A percentile compares a stretch with the other conserved stretches of the same genome.
phyloP scores from a whole-genome alignment of 2,888 invertebrate genomes.

The Eupelmus urozonus region DNA sequence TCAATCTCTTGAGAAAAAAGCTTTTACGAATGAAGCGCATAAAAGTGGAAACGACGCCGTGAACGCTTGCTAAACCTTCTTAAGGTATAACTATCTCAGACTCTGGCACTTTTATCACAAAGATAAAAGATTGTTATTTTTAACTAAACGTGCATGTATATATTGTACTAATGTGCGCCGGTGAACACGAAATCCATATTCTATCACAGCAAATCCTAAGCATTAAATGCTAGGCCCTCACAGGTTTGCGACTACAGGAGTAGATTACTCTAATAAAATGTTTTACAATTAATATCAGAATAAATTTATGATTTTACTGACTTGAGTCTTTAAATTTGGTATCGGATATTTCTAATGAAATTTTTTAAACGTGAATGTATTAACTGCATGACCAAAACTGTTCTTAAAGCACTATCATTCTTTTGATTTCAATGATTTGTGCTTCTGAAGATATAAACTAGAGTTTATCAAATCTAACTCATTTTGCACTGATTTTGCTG shows the following conservation, averaged over 20 bases:
- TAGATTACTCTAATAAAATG: neutral
- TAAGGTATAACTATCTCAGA: conserved; percentile 40
- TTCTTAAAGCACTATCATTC: neutral
- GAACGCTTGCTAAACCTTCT: conserved; percentile 17
- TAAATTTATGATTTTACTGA: no score
- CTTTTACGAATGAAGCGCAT: neutral
- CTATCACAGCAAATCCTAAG: neutral
- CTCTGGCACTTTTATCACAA: conserved; percentile 9
- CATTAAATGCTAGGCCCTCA: no score
- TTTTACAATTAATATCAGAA: neutral
- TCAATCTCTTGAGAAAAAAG: conserved; percentile 9
- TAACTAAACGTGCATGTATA: conserved; percentile 16
- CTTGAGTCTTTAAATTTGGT: no score
- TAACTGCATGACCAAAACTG: neutral
- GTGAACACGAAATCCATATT: conserved; percentile 19
- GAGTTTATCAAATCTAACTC: no score
- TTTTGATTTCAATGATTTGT: neutral
- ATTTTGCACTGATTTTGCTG: no score
- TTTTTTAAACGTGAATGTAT: no score
- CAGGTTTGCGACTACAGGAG: no score
- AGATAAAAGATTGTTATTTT: conserved; percentile 22
- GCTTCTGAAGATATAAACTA: neutral
- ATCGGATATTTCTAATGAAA: neutral
- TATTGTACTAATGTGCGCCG: neutral
- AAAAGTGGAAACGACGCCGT: neutral